phyloP scores from a whole-genome alignment of 2,797 vertebrate genomes.

The Uromys caudimaculatus region DNA sequence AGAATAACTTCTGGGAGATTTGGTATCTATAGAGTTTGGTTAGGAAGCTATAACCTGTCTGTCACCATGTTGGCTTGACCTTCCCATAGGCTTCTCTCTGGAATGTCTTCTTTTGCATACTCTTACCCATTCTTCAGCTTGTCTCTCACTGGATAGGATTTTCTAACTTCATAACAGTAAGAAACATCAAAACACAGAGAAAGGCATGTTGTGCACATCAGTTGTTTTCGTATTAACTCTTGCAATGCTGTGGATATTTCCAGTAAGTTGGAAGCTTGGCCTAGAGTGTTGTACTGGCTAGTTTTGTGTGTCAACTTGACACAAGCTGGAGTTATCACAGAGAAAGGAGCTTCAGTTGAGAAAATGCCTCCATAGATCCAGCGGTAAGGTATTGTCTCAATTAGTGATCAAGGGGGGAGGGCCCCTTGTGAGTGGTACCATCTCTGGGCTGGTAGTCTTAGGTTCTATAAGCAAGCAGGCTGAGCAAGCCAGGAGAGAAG shows the following conservation, averaged over 20 bases:
- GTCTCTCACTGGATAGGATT: not conserved
- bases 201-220: not conserved
- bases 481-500: too few species aligned
- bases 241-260: not conserved
- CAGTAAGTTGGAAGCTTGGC: not conserved
- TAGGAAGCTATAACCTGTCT: not conserved
- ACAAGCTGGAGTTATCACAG: too few species aligned
- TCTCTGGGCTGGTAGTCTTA: too few species aligned
- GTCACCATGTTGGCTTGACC: not conserved
- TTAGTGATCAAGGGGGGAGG: too few species aligned
- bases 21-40: not conserved
- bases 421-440: too few species aligned
- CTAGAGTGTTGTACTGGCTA: too few species aligned
- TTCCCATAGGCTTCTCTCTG: not conserved
- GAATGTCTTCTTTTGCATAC: not conserved
- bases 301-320: too few species aligned
- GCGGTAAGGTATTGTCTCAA: too few species aligned
- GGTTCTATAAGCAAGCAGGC: too few species aligned
- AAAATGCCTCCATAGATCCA: too few species aligned
- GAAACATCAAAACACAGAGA: not conserved
- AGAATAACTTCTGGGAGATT: not conserved
- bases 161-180: not conserved
- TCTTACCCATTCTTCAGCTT: not conserved
- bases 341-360: too few species aligned
- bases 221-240: not conserved